Conservation (phyloP, 2,888 invertebrate species). For the Melinaea menophilus region DNA sequence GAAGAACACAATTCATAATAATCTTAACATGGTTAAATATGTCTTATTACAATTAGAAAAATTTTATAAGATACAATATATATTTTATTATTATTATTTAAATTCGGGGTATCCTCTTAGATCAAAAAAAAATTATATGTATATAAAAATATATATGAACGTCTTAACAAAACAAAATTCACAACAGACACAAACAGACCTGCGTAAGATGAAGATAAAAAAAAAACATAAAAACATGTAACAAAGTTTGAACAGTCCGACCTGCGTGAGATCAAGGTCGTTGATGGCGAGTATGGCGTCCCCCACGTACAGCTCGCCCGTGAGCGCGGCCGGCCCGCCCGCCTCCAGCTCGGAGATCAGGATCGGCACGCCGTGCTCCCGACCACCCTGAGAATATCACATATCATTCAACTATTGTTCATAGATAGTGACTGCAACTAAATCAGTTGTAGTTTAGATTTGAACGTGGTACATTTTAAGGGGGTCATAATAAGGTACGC, state of each 20-base stretch:
- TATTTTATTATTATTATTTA: no score
- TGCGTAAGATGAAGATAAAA: constrained; percentile 84
- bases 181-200: no score
- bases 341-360: constrained; percentile 89
- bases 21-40: neutral
- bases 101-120: no score
- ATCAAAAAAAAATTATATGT: no score
- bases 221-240: no score
- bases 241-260: constrained; percentile 34
- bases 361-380: constrained; percentile 92
- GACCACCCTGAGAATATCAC: constrained; percentile 80
- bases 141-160: no score
- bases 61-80: no score
- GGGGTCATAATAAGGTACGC: constrained; percentile 31
- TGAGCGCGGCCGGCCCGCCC: constrained; percentile 87
- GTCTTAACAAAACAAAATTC: no score
- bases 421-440: no score
- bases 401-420: no score
- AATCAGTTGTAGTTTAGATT: constrained; percentile 9
- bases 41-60: no score
- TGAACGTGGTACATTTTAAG: constrained; percentile 1
- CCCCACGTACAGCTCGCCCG: constrained; percentile 86
- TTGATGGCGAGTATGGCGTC: constrained; percentile 91
- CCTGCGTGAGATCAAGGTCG: constrained; percentile 85
- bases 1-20: neutral